Percentiles rank a stretch among this genome's conserved stretches.
Evolutionary conservation across 2,888 invertebrate genomes (phyloP).

Genomic region (Tipula lateralis): DNA sequence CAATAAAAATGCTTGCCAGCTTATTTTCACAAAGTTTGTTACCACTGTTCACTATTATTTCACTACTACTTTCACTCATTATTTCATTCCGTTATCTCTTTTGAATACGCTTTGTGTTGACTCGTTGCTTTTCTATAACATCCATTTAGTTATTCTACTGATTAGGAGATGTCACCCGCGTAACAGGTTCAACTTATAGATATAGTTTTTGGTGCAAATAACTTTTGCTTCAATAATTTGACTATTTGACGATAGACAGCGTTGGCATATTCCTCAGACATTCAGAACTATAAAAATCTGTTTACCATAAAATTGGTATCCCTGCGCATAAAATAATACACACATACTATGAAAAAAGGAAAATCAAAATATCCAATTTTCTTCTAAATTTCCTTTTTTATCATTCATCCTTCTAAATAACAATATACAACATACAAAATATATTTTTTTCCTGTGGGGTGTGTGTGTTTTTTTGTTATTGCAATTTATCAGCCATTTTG

Average conservation of each 20-base stretch:
- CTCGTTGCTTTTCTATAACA: too few species aligned
- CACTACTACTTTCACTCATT: too few species aligned
- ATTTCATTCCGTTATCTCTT: too few species aligned
- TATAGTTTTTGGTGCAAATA: too few species aligned
- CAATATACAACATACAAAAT: background rate
- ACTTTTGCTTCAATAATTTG: too few species aligned
- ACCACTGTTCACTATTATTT: too few species aligned
- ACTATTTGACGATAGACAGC: background rate
- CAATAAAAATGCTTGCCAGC: too few species aligned
- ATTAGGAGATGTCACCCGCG: too few species aligned
- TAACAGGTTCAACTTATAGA: too few species aligned
- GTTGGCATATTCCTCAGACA: background rate
- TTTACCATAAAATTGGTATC: background rate
- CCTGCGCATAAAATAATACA: background rate
- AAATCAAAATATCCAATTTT: background rate
- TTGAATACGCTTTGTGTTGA: too few species aligned
- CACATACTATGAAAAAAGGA: background rate
- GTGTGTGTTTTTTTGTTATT: constrained; percentile 28
- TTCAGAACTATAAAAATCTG: background rate
- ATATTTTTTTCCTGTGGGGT: background rate
- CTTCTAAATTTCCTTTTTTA: background rate
- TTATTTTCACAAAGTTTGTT: too few species aligned
- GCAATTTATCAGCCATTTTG: constrained; percentile 29
- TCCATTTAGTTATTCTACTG: too few species aligned
- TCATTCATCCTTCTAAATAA: constrained; percentile 24